These are phyloP conservation scores for Spodoptera frugiperda DNA, from an alignment of 1,140 invertebrate genomes.

Conservation along the genomic window DNA sequence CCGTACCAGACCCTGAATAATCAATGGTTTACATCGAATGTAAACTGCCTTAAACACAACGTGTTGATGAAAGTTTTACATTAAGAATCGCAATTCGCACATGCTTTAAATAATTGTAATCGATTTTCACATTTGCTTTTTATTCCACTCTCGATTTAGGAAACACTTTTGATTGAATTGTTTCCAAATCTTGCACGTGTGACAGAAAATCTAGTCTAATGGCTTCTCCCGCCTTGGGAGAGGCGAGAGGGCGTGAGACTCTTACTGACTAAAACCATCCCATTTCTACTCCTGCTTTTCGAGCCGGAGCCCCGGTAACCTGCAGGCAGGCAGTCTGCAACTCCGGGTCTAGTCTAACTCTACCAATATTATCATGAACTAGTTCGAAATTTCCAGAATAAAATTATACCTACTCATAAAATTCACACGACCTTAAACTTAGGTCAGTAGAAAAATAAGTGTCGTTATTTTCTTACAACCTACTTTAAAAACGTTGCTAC, in stretches of 20 bases:
- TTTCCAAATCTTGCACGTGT: neutral
- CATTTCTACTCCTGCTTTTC: too few species aligned
- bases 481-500: constrained; percentile 14
- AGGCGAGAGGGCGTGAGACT: too few species aligned
- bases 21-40: constrained; percentile 42
- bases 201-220: too few species aligned
- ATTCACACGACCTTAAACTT: constrained; percentile 23
- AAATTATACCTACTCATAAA: constrained; percentile 21
- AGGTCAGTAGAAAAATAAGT: neutral
- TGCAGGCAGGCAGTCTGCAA: too few species aligned
- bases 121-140: neutral
- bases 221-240: too few species aligned
- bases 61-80: constrained; percentile 32
- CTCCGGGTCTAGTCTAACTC: constrained; percentile 9
- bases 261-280: too few species aligned
- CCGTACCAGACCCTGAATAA: constrained; percentile 48
- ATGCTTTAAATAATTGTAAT: constrained; percentile 21
- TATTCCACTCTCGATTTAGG: constrained; percentile 3
- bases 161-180: neutral
- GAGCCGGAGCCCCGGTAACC: too few species aligned
- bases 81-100: constrained; percentile 19
- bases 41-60: constrained; percentile 32
- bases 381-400: constrained; percentile 1
- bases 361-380: constrained; percentile 8
- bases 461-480: constrained; percentile 10